These are phyloP conservation scores for Lepidochitona cinerea DNA, from an alignment of 2,888 invertebrate species.

Conservation along the genomic window DNA sequence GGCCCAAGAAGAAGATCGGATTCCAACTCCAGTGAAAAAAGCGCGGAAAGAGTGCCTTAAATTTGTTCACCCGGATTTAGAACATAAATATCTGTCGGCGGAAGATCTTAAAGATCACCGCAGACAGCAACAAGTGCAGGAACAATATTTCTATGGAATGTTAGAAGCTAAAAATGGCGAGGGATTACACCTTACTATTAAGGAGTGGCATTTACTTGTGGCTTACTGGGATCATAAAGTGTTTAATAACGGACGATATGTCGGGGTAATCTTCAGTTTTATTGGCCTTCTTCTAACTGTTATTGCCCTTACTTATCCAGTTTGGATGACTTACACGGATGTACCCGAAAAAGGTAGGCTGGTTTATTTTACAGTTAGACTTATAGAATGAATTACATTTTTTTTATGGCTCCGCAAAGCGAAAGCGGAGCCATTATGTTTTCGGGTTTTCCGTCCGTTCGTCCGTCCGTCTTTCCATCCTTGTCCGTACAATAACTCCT, in stretches of 20 bases:
- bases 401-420: too few relatives aligned
- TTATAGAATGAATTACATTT: too few relatives aligned
- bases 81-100: slow-evolving; percentile 55
- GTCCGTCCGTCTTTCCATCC: too few relatives aligned
- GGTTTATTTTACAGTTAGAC: too few relatives aligned
- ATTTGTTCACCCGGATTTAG: slow-evolving; percentile 60
- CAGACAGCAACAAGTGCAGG: slow-evolving; percentile 52
- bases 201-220: slow-evolving; percentile 58
- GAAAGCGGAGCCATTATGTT: too few relatives aligned
- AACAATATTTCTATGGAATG: slow-evolving; percentile 52
- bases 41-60: slow-evolving; percentile 62
- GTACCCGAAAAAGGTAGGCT: slow-evolving; percentile 22
- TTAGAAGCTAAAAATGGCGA: slow-evolving; percentile 50
- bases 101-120: slow-evolving; percentile 58
- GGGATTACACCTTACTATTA: slow-evolving; percentile 43
- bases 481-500: too few relatives aligned
- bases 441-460: too few relatives aligned
- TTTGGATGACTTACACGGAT: slow-evolving; percentile 48
- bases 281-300: slow-evolving; percentile 48
- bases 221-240: slow-evolving; percentile 66
- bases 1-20: slow-evolving; percentile 47
- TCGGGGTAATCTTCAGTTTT: slow-evolving; percentile 56
- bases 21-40: slow-evolving; percentile 68
- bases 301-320: slow-evolving; percentile 46
- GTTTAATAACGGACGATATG: slow-evolving; percentile 59